Conservation (phyloP, 2,888 invertebrate genomes). For the Sipha maydis region DNA sequence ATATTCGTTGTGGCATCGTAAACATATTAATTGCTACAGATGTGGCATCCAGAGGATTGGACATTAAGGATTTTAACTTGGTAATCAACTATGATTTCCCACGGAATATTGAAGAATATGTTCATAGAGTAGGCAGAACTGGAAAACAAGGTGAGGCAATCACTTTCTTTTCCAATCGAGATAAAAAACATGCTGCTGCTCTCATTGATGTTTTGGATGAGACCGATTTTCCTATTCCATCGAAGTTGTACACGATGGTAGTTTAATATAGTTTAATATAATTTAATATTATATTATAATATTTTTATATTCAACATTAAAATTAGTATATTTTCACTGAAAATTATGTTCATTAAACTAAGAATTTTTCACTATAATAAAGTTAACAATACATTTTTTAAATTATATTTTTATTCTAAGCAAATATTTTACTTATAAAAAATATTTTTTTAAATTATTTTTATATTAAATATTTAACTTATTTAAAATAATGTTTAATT, state of each 20-base stretch:
- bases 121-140: conserved; percentile 93
- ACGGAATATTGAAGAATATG: conserved; percentile 93
- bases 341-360: no score
- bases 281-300: no score
- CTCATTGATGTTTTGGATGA: conserved; percentile 88
- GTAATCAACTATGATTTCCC: conserved; percentile 93
- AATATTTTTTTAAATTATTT: no score
- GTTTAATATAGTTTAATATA: no score
- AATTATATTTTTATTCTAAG: no score
- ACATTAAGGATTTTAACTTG: conserved; percentile 85
- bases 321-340: no score
- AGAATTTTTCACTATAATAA: no score
- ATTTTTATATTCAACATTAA: no score
- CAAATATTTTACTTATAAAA: no score
- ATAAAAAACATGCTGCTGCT: conserved; percentile 84
- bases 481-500: no score
- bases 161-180: conserved; percentile 81
- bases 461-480: no score
- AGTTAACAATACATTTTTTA: no score
- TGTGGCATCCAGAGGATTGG: conserved; percentile 93
- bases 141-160: conserved; percentile 85
- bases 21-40: conserved; percentile 92
- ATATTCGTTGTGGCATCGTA: conserved; percentile 82
- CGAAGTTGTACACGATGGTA: neutral
- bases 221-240: conserved; percentile 69